A percentile compares a stretch with the other conserved stretches of the same genome.
phyloP scores from a whole-genome alignment of 2,113 vertebrate species.

The Poeciliopsis prolifica region DNA sequence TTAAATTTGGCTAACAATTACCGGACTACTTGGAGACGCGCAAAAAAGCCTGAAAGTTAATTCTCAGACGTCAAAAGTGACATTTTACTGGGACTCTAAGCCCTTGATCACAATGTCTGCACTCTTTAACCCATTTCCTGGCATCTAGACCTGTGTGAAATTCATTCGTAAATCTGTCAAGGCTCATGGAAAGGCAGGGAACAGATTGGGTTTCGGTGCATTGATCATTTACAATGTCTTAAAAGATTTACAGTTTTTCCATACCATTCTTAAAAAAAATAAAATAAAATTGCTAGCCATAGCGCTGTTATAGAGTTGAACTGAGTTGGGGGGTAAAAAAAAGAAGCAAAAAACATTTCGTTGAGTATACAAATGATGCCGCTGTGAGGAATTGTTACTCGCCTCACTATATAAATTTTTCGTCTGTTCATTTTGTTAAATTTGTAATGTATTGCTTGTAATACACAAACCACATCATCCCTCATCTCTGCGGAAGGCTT shows the following conservation, averaged over 20 bases:
- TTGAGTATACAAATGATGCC: background rate
- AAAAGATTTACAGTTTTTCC: too few relatives aligned
- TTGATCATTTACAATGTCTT: too few relatives aligned
- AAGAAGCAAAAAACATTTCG: background rate
- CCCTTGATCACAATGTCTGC: too few relatives aligned
- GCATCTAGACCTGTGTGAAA: too few relatives aligned
- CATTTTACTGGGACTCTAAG: too few relatives aligned
- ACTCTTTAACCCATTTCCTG: too few relatives aligned
- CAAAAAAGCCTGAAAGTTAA: background rate
- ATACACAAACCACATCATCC: slow-evolving; percentile 11
- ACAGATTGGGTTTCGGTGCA: too few relatives aligned
- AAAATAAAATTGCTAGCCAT: too few relatives aligned
- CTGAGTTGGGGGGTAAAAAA: background rate
- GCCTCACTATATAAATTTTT: background rate
- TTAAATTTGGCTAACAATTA: background rate
- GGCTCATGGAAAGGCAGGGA: too few relatives aligned
- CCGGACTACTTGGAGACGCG: background rate
- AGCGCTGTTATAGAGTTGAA: too few relatives aligned
- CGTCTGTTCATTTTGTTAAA: background rate
- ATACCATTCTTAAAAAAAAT: too few relatives aligned
- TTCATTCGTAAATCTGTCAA: too few relatives aligned
- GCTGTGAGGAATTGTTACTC: background rate
- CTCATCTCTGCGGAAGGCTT: background rate
- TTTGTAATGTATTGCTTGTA: slow-evolving; percentile 17
- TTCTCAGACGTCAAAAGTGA: background rate